Evolutionary conservation across 35 echinoderm and acorn worm species (phyloP), one percentile per base, ranked within the genome.

Genomic region (Antedon bifida): DNA sequence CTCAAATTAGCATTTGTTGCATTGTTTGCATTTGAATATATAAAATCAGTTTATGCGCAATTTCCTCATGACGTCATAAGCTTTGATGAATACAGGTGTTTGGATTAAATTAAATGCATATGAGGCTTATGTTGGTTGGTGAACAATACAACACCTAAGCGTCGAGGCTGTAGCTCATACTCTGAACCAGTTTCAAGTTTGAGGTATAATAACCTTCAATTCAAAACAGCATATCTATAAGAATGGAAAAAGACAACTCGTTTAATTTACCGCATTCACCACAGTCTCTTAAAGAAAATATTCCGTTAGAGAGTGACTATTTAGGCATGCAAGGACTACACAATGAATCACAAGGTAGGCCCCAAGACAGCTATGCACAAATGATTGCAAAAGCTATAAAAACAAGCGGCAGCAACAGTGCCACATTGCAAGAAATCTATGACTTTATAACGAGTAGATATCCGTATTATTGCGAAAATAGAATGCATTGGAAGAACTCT

Each of bases 401-500:
- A 64, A 19, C 51, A 11, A 64, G 51, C 51, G 23, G 51, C 26
- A 64, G 51, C 26, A 16, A 64, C 51, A 64, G 51, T 64, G 81
- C 64, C 17, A 45, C 81, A 39, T 35, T 89, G 12, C 74, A 76
- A 39, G 87, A 83, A 29, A 89, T 89, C 35, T 89, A 89, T 35
- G 81, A 83, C 0, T 75, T 31, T 34, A 89, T 89, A 36, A 78
- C 87, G 0, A 26, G 29, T 29, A 33, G 16, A 74, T 89, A 84
- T 78, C 87, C 87, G 13, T 89, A 77, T 82, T 89, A 89, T 77
- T 76, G 46, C 34, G 82, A 89, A 44, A 89, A 89, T 33, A 81
- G 87, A 55, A 82, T 83, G 32, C 87, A 89, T 33, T 89, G 87
- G 87, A 89, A 89, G 75, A 89, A 89, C 44, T 89, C 87, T 9